Conservation (phyloP, 23 tunicate species). For the Ascidia mentula region DNA sequence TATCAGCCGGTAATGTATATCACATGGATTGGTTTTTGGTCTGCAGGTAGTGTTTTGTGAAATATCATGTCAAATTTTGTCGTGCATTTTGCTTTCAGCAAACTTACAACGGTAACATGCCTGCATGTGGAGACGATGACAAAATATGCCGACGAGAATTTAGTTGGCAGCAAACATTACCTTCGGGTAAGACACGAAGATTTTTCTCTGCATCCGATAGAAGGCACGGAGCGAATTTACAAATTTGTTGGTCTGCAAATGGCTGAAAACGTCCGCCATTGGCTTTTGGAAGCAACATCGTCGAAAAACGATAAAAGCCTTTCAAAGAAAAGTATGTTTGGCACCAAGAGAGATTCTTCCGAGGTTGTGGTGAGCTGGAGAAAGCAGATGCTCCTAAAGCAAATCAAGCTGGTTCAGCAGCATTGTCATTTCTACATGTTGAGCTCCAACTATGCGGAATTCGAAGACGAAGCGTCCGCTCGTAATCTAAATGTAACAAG, state of each 20-base stretch:
- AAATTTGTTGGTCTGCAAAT: constrained; percentile 30
- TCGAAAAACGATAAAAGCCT: background rate
- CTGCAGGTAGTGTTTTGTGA: too few relatives aligned
- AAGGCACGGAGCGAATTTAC: background rate
- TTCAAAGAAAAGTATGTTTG: background rate
- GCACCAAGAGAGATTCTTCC: background rate
- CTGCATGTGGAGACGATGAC: background rate
- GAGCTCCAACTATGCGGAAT: background rate
- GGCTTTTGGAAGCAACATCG: constrained; percentile 8
- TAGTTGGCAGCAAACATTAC: background rate
- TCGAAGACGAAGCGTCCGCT: background rate
- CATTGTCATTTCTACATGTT: constrained; percentile 1
- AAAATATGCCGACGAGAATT: background rate
- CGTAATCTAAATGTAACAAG: background rate
- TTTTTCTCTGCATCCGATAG: constrained; percentile 6
- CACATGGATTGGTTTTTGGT: too few relatives aligned
- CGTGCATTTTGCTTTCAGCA: too few relatives aligned
- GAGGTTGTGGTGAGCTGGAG: background rate
- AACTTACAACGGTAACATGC: background rate
- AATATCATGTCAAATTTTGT: too few relatives aligned
- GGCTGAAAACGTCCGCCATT: background rate
- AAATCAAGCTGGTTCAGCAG: background rate
- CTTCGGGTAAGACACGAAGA: constrained; percentile 14
- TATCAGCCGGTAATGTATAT: too few relatives aligned
- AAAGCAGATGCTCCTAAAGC: background rate